A percentile compares a stretch with the other conserved stretches of the same genome.
phyloP scores from a whole-genome alignment of 2,797 vertebrate species.

The Scarus forsteni region DNA sequence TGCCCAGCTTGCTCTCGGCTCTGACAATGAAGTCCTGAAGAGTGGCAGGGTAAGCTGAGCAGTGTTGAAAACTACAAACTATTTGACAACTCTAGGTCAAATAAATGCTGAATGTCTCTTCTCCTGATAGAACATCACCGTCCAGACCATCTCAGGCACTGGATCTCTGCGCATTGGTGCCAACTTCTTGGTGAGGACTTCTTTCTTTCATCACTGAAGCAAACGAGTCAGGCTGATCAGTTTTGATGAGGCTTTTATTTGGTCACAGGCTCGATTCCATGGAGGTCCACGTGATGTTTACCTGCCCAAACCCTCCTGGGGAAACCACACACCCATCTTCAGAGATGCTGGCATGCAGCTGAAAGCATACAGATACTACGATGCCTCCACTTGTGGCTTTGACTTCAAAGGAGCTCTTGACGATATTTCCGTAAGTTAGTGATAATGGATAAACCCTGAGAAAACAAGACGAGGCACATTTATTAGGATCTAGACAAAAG shows the following conservation, averaged over 20 bases:
- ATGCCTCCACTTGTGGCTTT: constrained; percentile 95
- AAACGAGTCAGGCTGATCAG: background rate
- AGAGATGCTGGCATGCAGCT: constrained; percentile 95
- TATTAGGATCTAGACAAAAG: background rate
- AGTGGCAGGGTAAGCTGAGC: constrained; percentile 89
- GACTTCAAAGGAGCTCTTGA: constrained; percentile 94
- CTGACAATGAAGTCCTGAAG: constrained; percentile 91
- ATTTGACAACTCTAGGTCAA: constrained; percentile 7
- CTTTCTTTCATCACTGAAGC: background rate
- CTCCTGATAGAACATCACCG: constrained; percentile 89
- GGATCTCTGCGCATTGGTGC: constrained; percentile 94
- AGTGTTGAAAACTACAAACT: background rate
- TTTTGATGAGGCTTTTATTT: constrained; percentile 14
- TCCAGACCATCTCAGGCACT: constrained; percentile 98
- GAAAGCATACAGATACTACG: constrained; percentile 94
- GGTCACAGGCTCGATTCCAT: constrained; percentile 92
- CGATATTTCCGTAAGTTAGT: constrained; percentile 92
- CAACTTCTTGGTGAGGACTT: constrained; percentile 90
- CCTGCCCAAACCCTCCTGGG: constrained; percentile 97
- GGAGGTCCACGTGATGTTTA: constrained; percentile 90
- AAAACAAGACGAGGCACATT: background rate
- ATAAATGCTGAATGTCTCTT: constrained; percentile 15
- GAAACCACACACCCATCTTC: constrained; percentile 98
- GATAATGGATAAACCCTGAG: background rate
- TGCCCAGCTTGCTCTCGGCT: constrained; percentile 91